phyloP scores from a whole-genome alignment of 2,888 invertebrate species.

The Lasiommata megera region DNA sequence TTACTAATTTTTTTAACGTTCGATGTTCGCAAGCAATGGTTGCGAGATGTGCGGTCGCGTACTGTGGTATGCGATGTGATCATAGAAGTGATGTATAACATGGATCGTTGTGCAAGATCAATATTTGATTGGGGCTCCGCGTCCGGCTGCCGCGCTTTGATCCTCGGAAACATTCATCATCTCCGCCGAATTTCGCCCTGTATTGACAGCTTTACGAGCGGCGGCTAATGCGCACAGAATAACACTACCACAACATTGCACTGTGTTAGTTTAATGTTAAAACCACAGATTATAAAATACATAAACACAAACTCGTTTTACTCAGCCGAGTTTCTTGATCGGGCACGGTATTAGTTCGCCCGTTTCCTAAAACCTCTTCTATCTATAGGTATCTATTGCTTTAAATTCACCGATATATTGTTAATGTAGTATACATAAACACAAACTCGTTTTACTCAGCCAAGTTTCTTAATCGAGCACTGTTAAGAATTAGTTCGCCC shows the following conservation, averaged over 20 bases:
- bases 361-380: too few relatives aligned
- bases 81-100: constrained; percentile 15
- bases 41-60: too few relatives aligned
- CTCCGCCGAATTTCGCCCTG: constrained; percentile 33
- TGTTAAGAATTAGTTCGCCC: too few relatives aligned
- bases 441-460: background rate
- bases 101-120: constrained; percentile 22
- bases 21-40: too few relatives aligned
- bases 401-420: too few relatives aligned
- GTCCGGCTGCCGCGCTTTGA: constrained; percentile 37
- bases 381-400: too few relatives aligned
- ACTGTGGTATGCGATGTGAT: background rate
- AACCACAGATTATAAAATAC: constrained; percentile 6
- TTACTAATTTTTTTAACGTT: too few relatives aligned
- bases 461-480: background rate
- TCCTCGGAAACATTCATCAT: constrained; percentile 41
- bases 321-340: background rate
- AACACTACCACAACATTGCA: constrained; percentile 31
- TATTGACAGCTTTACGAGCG: constrained; percentile 44
- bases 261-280: constrained; percentile 21
- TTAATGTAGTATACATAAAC: too few relatives aligned
- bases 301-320: constrained; percentile 6
- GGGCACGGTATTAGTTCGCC: too few relatives aligned
- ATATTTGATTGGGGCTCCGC: constrained; percentile 28
- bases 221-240: constrained; percentile 33